Base-by-base conservation (phyloP, 2,113 vertebrate genomes). In the Heteronetta atricapilla region DNA sequence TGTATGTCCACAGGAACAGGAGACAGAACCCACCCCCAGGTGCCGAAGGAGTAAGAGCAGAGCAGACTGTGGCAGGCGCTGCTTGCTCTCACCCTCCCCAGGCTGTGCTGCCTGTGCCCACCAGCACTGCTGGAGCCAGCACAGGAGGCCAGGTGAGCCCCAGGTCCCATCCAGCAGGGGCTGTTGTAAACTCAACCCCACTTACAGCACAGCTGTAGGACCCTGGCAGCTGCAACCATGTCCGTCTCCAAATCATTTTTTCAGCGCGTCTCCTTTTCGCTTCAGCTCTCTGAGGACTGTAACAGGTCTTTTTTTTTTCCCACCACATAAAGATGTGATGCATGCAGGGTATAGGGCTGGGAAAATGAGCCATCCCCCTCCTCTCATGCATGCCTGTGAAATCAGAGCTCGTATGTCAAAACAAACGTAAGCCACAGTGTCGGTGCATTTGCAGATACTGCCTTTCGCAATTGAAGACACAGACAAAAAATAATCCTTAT, bases 261-360 rank as follows among this genome's bases (percentile, higher is more conserved):
- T 48, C 36, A 0, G 1, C 3, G 7, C 38, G 12, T 22, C 50
- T 66, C 6, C 68, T 50, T 48, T 36, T n/a, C 40, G 53, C 69
- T 66, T 53, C 8, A 31, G 42, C 38, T 53, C 16, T 20, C 38
- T 2, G 11, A n/a, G 26, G 15, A 13, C 72, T 55, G 50, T 6
- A 4, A 1, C 3, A 0, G 4, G 7, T 42, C 64, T 23, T 18
- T 29, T 40, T 69, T 68, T 69, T n/a, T n/a, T 40, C 19, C 40
- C 59, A 36, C 23, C 55, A 3, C 0, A 0, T 4, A 25, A 6
- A 17, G 40, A 8, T 7, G 2, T 0, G 6, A 6, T 8, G 6
- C 4, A 6, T 7, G 11, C 8, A 13, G 31, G 18, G 13, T 10
- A 31, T 3, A 23, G 46, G 48, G 52, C 2, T 40, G 69, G 34